Evolutionary conservation across 2,888 invertebrate genomes (phyloP).

Genomic region (Parnassius mnemosyne): DNA sequence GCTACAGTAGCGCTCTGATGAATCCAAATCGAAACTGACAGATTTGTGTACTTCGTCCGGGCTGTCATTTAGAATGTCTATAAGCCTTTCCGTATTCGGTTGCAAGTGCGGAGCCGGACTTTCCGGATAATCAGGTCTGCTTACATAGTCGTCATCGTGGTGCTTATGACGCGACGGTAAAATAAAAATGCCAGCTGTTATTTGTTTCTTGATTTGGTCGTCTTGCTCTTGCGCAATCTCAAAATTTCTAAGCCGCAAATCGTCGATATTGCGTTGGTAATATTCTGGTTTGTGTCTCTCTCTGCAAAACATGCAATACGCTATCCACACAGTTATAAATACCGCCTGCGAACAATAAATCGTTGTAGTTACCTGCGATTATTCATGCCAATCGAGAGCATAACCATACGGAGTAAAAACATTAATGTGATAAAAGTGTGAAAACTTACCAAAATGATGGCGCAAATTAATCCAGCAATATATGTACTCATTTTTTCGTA

Average conservation of each 20-base stretch:
- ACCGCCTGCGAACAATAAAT: conserved; percentile 50
- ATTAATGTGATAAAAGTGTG: background rate
- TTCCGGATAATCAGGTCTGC: conserved; percentile 70
- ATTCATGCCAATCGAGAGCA: too few species aligned
- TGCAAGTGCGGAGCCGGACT: conserved; percentile 50
- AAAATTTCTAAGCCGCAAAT: conserved; percentile 51
- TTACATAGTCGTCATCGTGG: conserved; percentile 54
- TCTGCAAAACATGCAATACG: conserved; percentile 69
- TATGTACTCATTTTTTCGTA: conserved; percentile 55
- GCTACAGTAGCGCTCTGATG: conserved; percentile 48
- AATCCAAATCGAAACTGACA: conserved; percentile 54
- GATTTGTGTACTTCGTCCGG: conserved; percentile 44
- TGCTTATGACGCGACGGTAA: conserved; percentile 58
- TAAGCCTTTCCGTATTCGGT: conserved; percentile 52
- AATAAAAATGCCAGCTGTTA: conserved; percentile 59
- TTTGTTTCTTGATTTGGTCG: conserved; percentile 46
- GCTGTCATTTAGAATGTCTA: conserved; percentile 55
- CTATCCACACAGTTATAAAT: conserved; percentile 61
- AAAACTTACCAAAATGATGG: conserved; percentile 65
- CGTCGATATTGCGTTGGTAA: conserved; percentile 59
- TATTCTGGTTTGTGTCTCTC: conserved; percentile 63
- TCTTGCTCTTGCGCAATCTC: conserved; percentile 46
- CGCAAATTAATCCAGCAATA: conserved; percentile 62
- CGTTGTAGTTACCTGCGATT: background rate
- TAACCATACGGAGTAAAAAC: too few species aligned